Base-by-base conservation (phyloP, 2,888 invertebrate species). In the Epistrophe grossulariae region DNA sequence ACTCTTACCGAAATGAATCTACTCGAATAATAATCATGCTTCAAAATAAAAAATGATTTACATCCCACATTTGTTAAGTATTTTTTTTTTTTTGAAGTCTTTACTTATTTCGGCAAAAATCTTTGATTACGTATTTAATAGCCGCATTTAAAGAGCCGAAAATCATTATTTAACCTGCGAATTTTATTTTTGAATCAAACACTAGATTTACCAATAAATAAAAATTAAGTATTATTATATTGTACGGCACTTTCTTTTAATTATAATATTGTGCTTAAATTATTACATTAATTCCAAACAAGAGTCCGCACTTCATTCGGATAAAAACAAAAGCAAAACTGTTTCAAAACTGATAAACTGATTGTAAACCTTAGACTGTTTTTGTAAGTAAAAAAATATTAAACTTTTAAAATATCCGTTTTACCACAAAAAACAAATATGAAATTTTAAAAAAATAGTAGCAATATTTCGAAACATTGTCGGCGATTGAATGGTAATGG, bases 351-450 rank as follows among this genome's bases (percentile, higher is more conserved):
- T 55, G 24, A 70, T 55, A 72, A 81, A 81, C 84, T 85, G 84
- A 85, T 85, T 85, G 85, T 85, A 79, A 82, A 82, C 57, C 71
- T 85, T 82, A 82, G 78, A 82, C 81, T 85, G 85, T 85, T 85
- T 79, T 84, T 81, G 57, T 78, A 85, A 85, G 45, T 66, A 60
- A 82, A 45, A 73, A 50, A 35, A 48, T 7, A 13, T 24, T 24
- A 24, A 24, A 24, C 2, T 24, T 24, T 43, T 66, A 52, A 68
- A 28, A 64, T 71, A 71, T 24, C 52, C 24, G 19, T 50, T 19
- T 50, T 35, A 66, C 17, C 68, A 38, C 3, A 73, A 45, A 70
- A 11, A 19, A 40, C 5, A 15, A 24, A 35, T 13, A 19, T 15
- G 19, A 40, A 19, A 74, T 52, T 45, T 48, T 59, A 62, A 62